Base-by-base conservation (phyloP, 2,797 vertebrate species). In the Premnoplex brunnescens region DNA sequence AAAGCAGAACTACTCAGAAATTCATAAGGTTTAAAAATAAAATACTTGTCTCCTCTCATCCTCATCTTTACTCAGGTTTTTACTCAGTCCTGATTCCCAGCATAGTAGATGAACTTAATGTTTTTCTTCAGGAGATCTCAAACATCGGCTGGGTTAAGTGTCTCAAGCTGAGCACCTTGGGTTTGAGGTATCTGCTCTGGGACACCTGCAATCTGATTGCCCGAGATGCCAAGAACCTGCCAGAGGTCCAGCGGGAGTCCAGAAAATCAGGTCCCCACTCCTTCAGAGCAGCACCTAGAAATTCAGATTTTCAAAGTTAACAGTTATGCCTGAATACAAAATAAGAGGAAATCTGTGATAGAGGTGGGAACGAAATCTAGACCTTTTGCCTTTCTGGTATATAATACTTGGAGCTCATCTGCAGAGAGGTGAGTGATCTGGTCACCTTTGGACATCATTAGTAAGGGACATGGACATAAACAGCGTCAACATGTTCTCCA, bases 21-120 rank as follows among this genome's bases (percentile, higher is more conserved):
- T 96, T 96, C 84, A 92, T 95, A 83, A 77, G 94, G 93, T 93
- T 97, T 95, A 95, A 96, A 97, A 95, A 94, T 95, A 94, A 92
- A 90, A 81, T 81, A 66, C 81, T 93, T 79, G 84, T 96, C 91
- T 96, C 76, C 79, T 86, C 91, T 96, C 81, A 73, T 88, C 71
- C 41, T 89, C 17, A 1, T 89, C 87, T 94, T 85, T 66, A 82
- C 92, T 89, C 75, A 28, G 48, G 41, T 69, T 94, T 91, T 77
- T 27, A 66, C 75, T 74, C 6, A 0, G 44, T 52, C 80, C 85
- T 5, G 7, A 32, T 59, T 91, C 64, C 49, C 71, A 58, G 82
- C 51, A 36, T 8, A 36, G 59, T 34, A 48, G 24, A 58, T 37
- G 58, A 95, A 75, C 0, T 9, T 18, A 20, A 63, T 51, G n/a